phyloP scores from a whole-genome alignment of 2,888 invertebrate genomes.

The Diploptera punctata region DNA sequence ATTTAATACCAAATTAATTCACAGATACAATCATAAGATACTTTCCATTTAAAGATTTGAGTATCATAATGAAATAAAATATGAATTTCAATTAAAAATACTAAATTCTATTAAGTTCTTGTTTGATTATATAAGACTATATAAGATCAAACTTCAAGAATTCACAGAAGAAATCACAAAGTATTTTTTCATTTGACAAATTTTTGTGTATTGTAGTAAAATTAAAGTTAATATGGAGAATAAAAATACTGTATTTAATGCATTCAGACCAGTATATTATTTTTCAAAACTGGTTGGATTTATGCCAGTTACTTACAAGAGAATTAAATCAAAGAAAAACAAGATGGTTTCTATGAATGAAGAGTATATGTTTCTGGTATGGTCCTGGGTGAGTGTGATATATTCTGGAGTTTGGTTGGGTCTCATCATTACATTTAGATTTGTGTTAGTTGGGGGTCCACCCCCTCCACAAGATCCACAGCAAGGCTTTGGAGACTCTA shows the following conservation, averaged over 20 bases:
- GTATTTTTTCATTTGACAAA: no score
- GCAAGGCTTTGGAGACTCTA: background rate
- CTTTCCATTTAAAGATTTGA: no score
- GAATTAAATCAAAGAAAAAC: background rate
- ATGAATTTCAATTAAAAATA: no score
- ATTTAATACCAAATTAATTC: no score
- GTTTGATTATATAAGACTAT: no score
- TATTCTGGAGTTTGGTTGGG: background rate
- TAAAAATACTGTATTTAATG: background rate
- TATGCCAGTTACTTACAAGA: background rate
- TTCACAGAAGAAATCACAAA: no score
- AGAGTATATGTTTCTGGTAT: background rate
- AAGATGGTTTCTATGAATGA: background rate
- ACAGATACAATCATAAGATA: no score
- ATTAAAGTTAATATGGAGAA: background rate
- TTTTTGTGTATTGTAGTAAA: no score
- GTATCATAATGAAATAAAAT: no score
- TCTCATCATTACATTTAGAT: background rate
- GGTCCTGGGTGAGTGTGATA: background rate
- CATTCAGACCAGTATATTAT: background rate
- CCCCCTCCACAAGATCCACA: background rate
- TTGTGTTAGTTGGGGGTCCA: background rate
- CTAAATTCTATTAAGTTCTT: no score
- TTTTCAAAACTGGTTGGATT: background rate
- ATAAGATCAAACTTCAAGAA: no score